Percentiles rank a stretch among this genome's conserved stretches.
Conservation (phyloP, 2,888 invertebrate genomes). For the Ophion obscuratus region DNA sequence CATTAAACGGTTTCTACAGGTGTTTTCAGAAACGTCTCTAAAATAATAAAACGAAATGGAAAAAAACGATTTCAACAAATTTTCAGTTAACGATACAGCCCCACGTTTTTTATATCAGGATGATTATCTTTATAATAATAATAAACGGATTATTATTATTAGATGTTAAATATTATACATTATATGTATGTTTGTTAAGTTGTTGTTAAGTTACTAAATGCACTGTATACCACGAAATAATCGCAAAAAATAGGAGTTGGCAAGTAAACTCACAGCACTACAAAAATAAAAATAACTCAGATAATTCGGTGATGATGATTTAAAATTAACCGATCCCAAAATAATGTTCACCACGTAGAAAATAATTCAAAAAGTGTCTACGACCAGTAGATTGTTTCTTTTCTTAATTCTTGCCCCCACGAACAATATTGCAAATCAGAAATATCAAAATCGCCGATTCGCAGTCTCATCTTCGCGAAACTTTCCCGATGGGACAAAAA, state of each 20-base stretch:
- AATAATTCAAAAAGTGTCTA: not conserved
- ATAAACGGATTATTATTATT: not conserved
- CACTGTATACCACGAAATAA: not conserved
- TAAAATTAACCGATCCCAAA: not conserved
- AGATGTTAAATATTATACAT: not conserved
- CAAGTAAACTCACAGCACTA: not conserved
- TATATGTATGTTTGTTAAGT: not conserved
- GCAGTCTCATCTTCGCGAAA: not conserved
- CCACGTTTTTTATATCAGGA: not conserved
- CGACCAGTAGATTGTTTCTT: not conserved
- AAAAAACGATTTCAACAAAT: too few species aligned
- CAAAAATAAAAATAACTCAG: not conserved
- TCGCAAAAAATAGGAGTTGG: not conserved
- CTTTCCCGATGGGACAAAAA: not conserved
- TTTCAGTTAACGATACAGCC: too few species aligned
- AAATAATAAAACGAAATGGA: too few species aligned
- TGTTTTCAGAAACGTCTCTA: too few species aligned
- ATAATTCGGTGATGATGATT: not conserved
- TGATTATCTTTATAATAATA: not conserved
- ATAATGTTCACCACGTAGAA: not conserved
- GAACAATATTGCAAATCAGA: not conserved
- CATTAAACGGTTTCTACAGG: too few species aligned
- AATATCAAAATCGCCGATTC: not conserved
- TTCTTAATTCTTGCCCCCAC: not conserved
- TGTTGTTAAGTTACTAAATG: not conserved